Evolutionary conservation across 2,888 invertebrate species (phyloP).

Genomic region (Scrobipalpa costella): DNA sequence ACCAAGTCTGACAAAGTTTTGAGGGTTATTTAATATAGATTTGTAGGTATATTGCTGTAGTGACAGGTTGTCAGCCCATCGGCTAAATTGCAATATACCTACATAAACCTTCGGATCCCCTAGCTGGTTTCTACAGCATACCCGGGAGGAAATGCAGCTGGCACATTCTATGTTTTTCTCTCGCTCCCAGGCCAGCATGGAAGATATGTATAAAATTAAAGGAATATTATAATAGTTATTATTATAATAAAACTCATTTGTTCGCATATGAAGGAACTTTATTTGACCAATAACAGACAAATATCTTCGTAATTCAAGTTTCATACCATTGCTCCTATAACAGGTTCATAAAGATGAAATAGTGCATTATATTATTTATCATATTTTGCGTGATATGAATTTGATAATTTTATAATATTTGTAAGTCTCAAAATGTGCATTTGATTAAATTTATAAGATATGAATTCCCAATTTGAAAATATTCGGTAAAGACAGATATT

Average conservation of each 20-base stretch:
- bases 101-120: too few relatives aligned
- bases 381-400: conserved; percentile 66
- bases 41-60: too few relatives aligned
- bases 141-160: too few relatives aligned
- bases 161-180: too few relatives aligned
- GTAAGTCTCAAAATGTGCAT: conserved; percentile 55
- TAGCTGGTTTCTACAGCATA: too few relatives aligned
- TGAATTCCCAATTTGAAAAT: conserved; percentile 58
- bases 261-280: conserved; percentile 75
- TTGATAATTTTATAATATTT: conserved; percentile 51
- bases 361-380: conserved; percentile 64
- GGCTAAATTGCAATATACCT: too few relatives aligned
- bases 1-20: too few relatives aligned
- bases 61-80: too few relatives aligned
- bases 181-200: too few relatives aligned
- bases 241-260: neutral
- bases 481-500: conserved; percentile 53
- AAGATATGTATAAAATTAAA: neutral
- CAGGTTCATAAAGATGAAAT: conserved; percentile 59
- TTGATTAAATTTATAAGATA: conserved; percentile 60
- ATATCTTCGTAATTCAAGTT: conserved; percentile 55
- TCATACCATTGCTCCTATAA: conserved; percentile 48
- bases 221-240: too few relatives aligned
- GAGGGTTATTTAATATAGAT: too few relatives aligned
- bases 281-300: conserved; percentile 75